Percentiles rank a stretch among this genome's conserved stretches.
Evolutionary conservation across 2,888 invertebrate genomes (phyloP).

Genomic region (Monoplex corrugatus): DNA sequence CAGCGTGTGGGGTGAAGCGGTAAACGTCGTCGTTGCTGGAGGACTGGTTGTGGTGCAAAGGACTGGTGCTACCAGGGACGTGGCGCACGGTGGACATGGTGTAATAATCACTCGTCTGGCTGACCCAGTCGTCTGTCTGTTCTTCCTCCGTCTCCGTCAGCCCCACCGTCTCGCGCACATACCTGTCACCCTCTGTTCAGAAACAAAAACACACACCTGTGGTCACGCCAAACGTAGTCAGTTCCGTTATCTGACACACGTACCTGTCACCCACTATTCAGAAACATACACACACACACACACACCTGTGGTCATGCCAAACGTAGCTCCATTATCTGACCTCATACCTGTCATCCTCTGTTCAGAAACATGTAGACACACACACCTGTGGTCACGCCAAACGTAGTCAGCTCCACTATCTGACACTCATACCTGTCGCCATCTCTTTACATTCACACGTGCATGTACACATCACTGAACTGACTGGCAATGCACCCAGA

Average conservation of each 20-base stretch:
- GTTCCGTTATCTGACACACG: not conserved
- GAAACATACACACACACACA: not conserved
- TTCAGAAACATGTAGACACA: too few relatives aligned
- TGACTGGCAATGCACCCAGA: too few relatives aligned
- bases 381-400: too few relatives aligned
- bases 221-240: not conserved
- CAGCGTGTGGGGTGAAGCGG: not conserved
- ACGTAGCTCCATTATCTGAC: too few relatives aligned
- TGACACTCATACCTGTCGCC: too few relatives aligned
- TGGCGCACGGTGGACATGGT: not conserved
- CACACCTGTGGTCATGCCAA: too few relatives aligned
- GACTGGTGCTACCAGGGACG: not conserved
- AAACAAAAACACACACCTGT: not conserved
- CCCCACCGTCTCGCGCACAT: not conserved
- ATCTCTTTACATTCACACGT: too few relatives aligned
- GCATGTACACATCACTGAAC: too few relatives aligned
- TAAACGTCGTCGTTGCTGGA: not conserved
- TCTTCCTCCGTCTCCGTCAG: slow-evolving; percentile 36
- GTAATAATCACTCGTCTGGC: not conserved
- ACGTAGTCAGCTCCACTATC: too few relatives aligned
- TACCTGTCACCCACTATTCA: not conserved
- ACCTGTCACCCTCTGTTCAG: not conserved
- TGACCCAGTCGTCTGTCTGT: not conserved
- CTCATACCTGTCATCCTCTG: too few relatives aligned
- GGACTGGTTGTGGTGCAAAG: not conserved